These are phyloP conservation scores for Oxycera nigricornis DNA, from an alignment of 2,888 invertebrate genomes.

Conservation along the genomic window DNA sequence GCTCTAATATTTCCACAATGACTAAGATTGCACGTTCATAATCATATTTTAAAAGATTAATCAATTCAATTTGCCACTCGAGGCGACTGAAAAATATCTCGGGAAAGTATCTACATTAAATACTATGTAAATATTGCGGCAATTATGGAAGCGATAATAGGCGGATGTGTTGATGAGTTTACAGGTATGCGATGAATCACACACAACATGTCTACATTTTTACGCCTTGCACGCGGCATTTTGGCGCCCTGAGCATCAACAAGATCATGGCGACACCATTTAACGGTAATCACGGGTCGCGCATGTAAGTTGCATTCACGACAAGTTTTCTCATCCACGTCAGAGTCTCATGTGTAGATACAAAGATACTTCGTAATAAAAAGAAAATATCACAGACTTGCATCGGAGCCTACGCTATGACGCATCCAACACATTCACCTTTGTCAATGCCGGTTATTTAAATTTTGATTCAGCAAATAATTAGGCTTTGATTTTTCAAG, in stretches of 20 bases:
- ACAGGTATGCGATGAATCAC: conserved; percentile 28
- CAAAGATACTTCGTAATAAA: neutral
- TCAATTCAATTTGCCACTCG: neutral
- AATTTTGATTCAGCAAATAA: neutral
- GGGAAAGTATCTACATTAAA: neutral
- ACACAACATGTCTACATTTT: neutral
- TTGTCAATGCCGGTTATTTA: conserved; percentile 35
- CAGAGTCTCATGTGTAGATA: neutral
- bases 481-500: neutral
- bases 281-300: neutral
- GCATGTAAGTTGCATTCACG: neutral
- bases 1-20: too few species aligned
- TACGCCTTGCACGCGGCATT: conserved; percentile 26
- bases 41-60: too few species aligned
- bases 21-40: too few species aligned
- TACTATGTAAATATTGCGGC: neutral
- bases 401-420: neutral
- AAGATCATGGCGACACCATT: neutral
- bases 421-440: conserved; percentile 10
- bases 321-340: neutral
- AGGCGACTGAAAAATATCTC: neutral
- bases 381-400: neutral
- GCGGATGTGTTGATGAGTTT: conserved; percentile 25
- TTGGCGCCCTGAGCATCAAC: conserved; percentile 20
- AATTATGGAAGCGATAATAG: neutral